Base-by-base conservation (phyloP, 2,888 invertebrate species). In the Dicranocentrus wangi region DNA sequence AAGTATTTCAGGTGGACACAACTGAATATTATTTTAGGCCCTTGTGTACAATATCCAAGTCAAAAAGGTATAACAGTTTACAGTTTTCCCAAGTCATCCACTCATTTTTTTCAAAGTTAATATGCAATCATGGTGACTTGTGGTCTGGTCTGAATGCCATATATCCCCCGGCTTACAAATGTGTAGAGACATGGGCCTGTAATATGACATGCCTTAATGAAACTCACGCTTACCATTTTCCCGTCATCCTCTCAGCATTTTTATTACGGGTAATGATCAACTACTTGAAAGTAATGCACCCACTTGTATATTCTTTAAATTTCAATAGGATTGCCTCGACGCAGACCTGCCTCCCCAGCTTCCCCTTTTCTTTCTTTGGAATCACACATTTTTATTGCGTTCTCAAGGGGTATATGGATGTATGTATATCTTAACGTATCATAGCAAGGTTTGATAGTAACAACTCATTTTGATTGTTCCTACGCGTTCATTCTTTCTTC, bases 371-470 rank as follows among this genome's bases (percentile, higher is more conserved):
- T 51, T 69, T 69, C 19, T 58, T 25, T 65, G 60, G 7, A 39
- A 17, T 60, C 10, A 42, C 17, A 42, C 2, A 21, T 28, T 61
- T 32, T 61, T 47, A 47, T 5, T 47, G 47, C 47, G n/a, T n/a
- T n/a, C n/a, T n/a, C n/a, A n/a, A n/a, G n/a, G n/a, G n/a, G n/a
- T n/a, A n/a, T n/a, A n/a, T n/a, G n/a, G n/a, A n/a, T n/a, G n/a
- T n/a, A n/a, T n/a, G n/a, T n/a, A n/a, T n/a, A n/a, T n/a, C 51
- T 53, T 66, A 77, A 28, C 63, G 47, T 78, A 71, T 78, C 78
- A 78, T 78, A 78, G 53, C 78, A 71, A 65, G n/a, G 71, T 63
- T 69, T 77, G 61, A 77, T 69, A 70, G 77, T 68, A 77, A 66
- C 77, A 63, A 42, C 61, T 69, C 51, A 28, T 27, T 61, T 69